Conservation (phyloP, 1,140 invertebrate genomes). For the Orchesella cincta region DNA sequence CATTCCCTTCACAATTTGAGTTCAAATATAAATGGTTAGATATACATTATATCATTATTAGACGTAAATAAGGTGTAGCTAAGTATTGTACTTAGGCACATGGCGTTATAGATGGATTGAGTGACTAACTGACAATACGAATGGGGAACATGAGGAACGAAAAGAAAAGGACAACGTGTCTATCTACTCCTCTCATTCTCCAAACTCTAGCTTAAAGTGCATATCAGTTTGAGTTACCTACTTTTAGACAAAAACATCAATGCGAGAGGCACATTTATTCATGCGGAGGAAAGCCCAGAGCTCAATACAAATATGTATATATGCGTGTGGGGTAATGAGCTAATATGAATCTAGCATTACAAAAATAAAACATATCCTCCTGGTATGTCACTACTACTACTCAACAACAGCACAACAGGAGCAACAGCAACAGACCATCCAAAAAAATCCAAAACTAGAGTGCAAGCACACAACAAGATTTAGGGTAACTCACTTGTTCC, state of each 20-base stretch:
- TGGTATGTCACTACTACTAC: no score
- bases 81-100: background rate
- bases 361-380: background rate
- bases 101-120: background rate
- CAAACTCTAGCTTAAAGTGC: background rate
- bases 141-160: background rate
- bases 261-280: no score
- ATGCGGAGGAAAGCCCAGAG: no score
- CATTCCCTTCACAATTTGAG: background rate
- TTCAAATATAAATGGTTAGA: background rate
- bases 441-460: background rate
- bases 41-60: background rate
- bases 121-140: constrained; percentile 18
- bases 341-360: background rate
- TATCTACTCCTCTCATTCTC: background rate
- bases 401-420: background rate
- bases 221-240: background rate
- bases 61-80: background rate
- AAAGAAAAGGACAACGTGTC: constrained; percentile 10
- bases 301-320: no score
- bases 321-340: no score
- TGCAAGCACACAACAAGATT: background rate
- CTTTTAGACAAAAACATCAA: constrained; percentile 11
- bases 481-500: constrained; percentile 17
- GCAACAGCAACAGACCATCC: background rate